Evolutionary conservation across 2,888 invertebrate species (phyloP).

Genomic region (Parascotia fuliginaria): DNA sequence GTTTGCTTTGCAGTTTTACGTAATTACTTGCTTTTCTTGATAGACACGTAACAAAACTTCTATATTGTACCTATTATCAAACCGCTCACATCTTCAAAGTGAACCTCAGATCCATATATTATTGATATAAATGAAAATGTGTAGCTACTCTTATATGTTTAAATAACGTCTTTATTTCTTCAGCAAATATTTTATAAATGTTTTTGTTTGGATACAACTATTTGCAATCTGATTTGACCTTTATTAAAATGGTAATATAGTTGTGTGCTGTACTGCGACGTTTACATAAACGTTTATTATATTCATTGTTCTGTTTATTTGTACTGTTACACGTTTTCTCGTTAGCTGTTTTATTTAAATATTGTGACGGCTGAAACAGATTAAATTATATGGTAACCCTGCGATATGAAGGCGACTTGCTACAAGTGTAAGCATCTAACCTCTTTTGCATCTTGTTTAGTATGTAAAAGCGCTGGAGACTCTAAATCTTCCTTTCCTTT

Average conservation of each 20-base stretch:
- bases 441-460: too few species aligned
- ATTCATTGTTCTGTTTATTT: not conserved
- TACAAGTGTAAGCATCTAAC: too few species aligned
- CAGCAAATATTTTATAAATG: conserved; percentile 24
- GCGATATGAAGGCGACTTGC: too few species aligned
- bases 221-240: conserved; percentile 31
- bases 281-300: not conserved
- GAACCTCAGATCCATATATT: not conserved
- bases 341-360: too few species aligned
- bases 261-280: not conserved
- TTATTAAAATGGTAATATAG: conserved; percentile 23
- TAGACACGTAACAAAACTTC: too few species aligned
- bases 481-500: too few species aligned
- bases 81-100: not conserved
- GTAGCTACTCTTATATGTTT: not conserved
- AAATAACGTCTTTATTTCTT: conserved; percentile 20
- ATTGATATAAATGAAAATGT: not conserved
- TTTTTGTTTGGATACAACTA: conserved; percentile 22
- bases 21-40: too few species aligned
- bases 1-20: too few species aligned
- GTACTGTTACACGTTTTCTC: not conserved
- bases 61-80: too few species aligned
- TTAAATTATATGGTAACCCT: too few species aligned
- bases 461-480: too few species aligned
- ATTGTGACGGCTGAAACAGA: too few species aligned